These are phyloP conservation scores for Chanos chanos DNA, from an alignment of 2,797 vertebrate genomes.

Conservation along the genomic window DNA sequence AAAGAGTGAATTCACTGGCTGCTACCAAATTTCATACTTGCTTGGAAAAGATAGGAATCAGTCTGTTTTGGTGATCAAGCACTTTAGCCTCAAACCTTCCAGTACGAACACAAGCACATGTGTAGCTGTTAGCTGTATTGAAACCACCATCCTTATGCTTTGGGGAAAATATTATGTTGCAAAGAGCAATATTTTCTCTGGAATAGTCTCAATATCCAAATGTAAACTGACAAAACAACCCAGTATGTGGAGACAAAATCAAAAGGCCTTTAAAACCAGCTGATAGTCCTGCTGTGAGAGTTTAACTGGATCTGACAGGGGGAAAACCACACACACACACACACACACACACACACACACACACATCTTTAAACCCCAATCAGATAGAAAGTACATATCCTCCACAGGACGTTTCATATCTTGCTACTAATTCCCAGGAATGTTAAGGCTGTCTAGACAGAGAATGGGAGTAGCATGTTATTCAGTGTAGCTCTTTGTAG, in stretches of 20 bases:
- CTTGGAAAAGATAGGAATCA: background rate
- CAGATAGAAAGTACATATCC: conserved; percentile 43
- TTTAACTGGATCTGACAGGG: no score
- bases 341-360: no score
- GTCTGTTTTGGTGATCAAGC: background rate
- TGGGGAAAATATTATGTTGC: no score
- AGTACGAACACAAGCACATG: background rate
- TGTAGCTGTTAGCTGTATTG: background rate
- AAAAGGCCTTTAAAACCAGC: no score
- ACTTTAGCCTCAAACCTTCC: background rate
- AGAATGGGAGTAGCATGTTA: conserved; percentile 50
- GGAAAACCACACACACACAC: no score
- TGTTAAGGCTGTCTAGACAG: conserved; percentile 62
- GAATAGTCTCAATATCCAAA: no score
- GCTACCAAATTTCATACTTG: background rate
- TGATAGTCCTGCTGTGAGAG: no score
- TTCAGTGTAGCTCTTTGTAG: conserved; percentile 34
- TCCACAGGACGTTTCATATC: conserved; percentile 51
- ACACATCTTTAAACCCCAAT: conserved; percentile 16
- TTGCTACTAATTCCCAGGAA: conserved; percentile 28
- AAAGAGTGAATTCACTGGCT: conserved; percentile 20
- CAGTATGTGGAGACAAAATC: no score
- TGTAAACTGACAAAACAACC: no score
- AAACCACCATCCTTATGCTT: no score
- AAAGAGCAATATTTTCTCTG: no score